Evolutionary conservation across 2,888 invertebrate species (phyloP), one percentile per base, ranked within the genome.

Genomic region (Nematopogon swammerdamellus): DNA sequence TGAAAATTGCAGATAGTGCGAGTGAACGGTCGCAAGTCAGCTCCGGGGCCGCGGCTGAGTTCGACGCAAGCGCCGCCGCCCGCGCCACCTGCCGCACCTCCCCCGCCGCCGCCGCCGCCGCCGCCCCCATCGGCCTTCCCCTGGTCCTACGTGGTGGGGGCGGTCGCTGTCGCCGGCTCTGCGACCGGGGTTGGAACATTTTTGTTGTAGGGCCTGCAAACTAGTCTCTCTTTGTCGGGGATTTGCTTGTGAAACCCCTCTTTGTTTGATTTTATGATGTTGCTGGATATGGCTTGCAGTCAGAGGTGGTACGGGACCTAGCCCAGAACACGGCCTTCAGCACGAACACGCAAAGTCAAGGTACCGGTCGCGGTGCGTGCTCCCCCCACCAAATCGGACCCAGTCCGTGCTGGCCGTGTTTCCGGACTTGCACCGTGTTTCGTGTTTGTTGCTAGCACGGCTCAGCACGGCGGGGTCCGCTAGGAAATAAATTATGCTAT

Each of bases 61-160:
- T 68, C 67, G 29, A 60, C 63, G 10, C 54, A 63, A 50, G 61
- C 63, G 52, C 64, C 67, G 49, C 68, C 68, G 64, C 74, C 75
- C 52, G 62, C 57, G 67, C 69, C 64, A 72, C 68, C n/a, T n/a
- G n/a, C n/a, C n/a, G n/a, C 63, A 73, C 65, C 53, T 71, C 74
- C 67, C 68, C 59, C 36, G 10, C 57, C 59, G 5, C 57, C 65
- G 0, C 57, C 58, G n/a, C 57, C 58, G 2, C 61, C 62, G 6
- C 59, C 64, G 11, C 60, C 56, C 2, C 58, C 54, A 1, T 55
- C 63, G 49, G 63, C 63, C 16, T 66, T 63, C 56, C 55, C 62
- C 16, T 68, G 68, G 68, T 49, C 63, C 20, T 58, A 63, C 11
- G 63, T 70, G n/a, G 73, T 70, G n/a, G 73, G 72, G 43, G 65